Conservation (phyloP, 1,140 invertebrate species). For the Drosophila dunni region DNA sequence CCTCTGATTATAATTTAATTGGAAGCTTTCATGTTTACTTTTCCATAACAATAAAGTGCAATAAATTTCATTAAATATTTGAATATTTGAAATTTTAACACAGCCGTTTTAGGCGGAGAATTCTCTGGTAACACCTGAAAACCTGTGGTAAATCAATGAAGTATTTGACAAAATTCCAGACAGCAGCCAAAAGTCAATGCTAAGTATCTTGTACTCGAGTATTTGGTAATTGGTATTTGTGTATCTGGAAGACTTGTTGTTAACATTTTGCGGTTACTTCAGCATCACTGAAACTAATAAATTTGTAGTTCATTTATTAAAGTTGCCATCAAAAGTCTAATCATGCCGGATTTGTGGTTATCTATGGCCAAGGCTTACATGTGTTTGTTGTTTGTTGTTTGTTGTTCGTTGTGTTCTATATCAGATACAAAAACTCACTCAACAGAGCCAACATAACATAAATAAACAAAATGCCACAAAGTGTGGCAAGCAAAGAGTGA, state of each 20-base stretch:
- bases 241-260: slow-evolving; percentile 27
- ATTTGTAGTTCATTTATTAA: slow-evolving; percentile 67
- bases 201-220: slow-evolving; percentile 33
- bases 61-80: slow-evolving; percentile 38
- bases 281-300: slow-evolving; percentile 50
- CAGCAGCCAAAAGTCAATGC: slow-evolving; percentile 30
- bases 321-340: slow-evolving; percentile 67
- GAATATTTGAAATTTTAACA: slow-evolving; percentile 18
- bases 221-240: slow-evolving; percentile 16
- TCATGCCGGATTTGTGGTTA: slow-evolving; percentile 65
- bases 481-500: slow-evolving; percentile 42
- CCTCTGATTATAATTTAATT: not conserved
- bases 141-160: slow-evolving; percentile 47
- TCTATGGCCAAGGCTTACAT: slow-evolving; percentile 53
- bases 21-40: no score
- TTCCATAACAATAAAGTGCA: not conserved
- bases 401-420: slow-evolving; percentile 39
- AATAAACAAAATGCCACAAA: slow-evolving; percentile 64
- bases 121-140: slow-evolving; percentile 40
- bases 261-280: slow-evolving; percentile 51
- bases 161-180: slow-evolving; percentile 47
- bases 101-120: slow-evolving; percentile 21
- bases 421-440: slow-evolving; percentile 59
- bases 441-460: slow-evolving; percentile 54
- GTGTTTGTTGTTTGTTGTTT: slow-evolving; percentile 45